Evolutionary conservation across 1,140 invertebrate species (phyloP).

Genomic region (Micrasema longulum): DNA sequence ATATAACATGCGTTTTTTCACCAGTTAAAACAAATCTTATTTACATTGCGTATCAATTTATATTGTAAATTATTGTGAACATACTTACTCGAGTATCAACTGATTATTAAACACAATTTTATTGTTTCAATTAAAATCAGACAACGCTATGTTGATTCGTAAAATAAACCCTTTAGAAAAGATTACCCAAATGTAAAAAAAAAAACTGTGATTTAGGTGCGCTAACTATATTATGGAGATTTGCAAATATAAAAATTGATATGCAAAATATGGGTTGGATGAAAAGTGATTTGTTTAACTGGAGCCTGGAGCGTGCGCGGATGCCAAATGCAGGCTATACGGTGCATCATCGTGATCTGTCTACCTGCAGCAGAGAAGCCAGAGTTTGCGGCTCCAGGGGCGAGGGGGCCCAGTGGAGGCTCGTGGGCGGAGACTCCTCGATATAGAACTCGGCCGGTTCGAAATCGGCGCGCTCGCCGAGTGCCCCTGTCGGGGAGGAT

Average conservation of each 20-base stretch:
- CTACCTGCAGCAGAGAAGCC: conserved; percentile 74
- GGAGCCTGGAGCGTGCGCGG: conserved; percentile 8
- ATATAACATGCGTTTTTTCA: conserved; percentile 11
- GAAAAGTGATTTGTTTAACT: conserved; percentile 28
- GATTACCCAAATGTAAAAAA: too few relatives aligned
- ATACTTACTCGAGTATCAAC: too few relatives aligned
- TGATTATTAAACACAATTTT: too few relatives aligned
- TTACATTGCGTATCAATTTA: background rate
- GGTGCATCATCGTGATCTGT: conserved; percentile 48
- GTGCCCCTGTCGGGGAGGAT: conserved; percentile 56
- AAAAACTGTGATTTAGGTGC: too few relatives aligned
- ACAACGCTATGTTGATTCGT: too few relatives aligned
- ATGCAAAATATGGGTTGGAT: too few relatives aligned
- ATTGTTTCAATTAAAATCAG: too few relatives aligned
- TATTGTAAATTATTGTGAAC: background rate
- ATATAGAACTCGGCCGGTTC: conserved; percentile 86
- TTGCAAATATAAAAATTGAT: too few relatives aligned
- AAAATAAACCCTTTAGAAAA: too few relatives aligned
- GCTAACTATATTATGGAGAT: background rate
- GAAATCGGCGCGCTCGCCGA: conserved; percentile 71
- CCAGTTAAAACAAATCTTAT: conserved; percentile 30
- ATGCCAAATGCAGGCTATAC: conserved; percentile 28
- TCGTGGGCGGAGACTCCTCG: conserved; percentile 83
- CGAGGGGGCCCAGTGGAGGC: conserved; percentile 72
- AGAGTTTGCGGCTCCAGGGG: conserved; percentile 67